A percentile compares a stretch with the other conserved stretches of the same genome.
These are phyloP conservation scores for Podarcis lilfordi DNA, from an alignment of 2,797 vertebrate species.

Conservation along the genomic window DNA sequence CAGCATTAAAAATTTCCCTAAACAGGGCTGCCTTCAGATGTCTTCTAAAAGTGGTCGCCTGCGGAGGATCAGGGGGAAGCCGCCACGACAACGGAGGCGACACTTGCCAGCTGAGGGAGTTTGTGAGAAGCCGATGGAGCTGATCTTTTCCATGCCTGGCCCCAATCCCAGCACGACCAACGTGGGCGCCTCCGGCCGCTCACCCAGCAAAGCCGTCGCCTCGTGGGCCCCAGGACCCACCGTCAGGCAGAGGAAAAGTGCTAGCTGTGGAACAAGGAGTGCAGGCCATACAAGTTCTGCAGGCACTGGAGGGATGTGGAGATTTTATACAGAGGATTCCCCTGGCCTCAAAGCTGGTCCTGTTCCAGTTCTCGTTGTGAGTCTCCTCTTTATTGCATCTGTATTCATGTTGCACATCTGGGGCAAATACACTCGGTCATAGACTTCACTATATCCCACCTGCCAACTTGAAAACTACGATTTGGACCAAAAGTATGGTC, in stretches of 20 bases:
- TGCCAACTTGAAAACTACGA: slow-evolving; percentile 75
- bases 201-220: slow-evolving; percentile 95
- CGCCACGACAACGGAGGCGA: too few species aligned
- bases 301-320: slow-evolving; percentile 98
- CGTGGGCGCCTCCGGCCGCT: slow-evolving; percentile 92
- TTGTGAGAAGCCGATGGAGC: too few species aligned
- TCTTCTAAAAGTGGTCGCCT: too few species aligned
- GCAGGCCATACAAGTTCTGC: slow-evolving; percentile 91
- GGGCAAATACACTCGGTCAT: slow-evolving; percentile 99
- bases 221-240: slow-evolving; percentile 93
- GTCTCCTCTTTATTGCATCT: slow-evolving; percentile 98
- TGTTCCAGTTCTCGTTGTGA: slow-evolving; percentile 98
- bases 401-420: slow-evolving; percentile 99
- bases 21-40: too few species aligned
- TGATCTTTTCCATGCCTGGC: slow-evolving; percentile 79
- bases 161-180: slow-evolving; percentile 92
- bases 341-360: slow-evolving; percentile 97
- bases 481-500: slow-evolving; percentile 90
- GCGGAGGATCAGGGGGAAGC: too few species aligned
- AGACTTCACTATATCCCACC: slow-evolving; percentile 75
- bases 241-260: slow-evolving; percentile 94
- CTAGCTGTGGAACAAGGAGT: slow-evolving; percentile 93
- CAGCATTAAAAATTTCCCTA: too few species aligned
- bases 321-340: slow-evolving; percentile 98
- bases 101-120: too few species aligned